Percentiles rank a stretch among this genome's conserved stretches.
Conservation (phyloP, 2,888 invertebrate genomes). For the Drosophila buzzatii region DNA sequence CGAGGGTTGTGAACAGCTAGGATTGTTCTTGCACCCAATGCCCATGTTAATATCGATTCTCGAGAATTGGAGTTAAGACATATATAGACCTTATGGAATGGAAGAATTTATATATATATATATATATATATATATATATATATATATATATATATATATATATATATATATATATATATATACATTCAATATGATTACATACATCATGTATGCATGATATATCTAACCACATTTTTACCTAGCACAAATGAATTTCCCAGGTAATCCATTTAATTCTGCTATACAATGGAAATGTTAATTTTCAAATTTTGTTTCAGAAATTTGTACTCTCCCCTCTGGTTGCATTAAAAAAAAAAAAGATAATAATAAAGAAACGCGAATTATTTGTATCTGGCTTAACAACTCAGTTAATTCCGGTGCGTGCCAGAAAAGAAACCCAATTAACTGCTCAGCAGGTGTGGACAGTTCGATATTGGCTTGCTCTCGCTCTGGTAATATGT, state of each 20-base stretch:
- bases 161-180: background rate
- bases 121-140: background rate
- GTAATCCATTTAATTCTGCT: background rate
- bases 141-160: background rate
- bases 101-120: background rate
- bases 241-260: background rate
- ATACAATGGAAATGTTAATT: no score
- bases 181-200: no score
- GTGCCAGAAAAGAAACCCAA: conserved; percentile 4
- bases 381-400: background rate
- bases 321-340: no score
- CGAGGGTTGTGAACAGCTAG: conserved; percentile 38
- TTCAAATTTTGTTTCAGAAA: background rate
- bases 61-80: background rate
- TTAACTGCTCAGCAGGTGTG: conserved; percentile 33
- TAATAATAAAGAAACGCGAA: background rate
- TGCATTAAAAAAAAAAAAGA: background rate
- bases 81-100: background rate
- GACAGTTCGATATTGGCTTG: conserved; percentile 12
- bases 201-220: no score
- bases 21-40: conserved; percentile 1
- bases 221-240: background rate
- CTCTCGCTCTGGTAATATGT: conserved; percentile 48
- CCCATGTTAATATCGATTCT: conserved; percentile 15
- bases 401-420: conserved; percentile 2